These are phyloP conservation scores for Acholoe squamosa DNA, from an alignment of 2,888 invertebrate species.

Conservation along the genomic window DNA sequence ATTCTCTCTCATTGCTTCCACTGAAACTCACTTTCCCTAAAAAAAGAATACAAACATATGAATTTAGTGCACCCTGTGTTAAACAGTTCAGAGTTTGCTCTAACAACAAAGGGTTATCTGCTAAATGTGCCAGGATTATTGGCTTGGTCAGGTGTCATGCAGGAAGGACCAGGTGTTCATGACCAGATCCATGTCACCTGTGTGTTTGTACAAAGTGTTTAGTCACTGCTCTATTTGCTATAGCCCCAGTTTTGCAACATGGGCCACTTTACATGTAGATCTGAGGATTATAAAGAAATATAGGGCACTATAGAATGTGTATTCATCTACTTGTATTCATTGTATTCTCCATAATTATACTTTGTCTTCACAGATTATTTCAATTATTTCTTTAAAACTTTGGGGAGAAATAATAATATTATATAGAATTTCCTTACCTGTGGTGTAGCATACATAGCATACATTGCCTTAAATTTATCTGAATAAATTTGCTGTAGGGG, in stretches of 20 bases:
- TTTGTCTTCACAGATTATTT: too few relatives aligned
- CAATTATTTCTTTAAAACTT: too few relatives aligned
- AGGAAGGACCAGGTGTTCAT: background rate
- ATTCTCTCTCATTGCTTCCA: background rate
- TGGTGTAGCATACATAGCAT: too few relatives aligned
- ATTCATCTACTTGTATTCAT: too few relatives aligned
- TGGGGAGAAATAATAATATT: too few relatives aligned
- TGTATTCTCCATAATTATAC: too few relatives aligned
- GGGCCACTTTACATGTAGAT: background rate
- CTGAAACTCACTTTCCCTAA: background rate
- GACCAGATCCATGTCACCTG: background rate
- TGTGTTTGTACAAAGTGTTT: conserved; percentile 20
- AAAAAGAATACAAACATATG: background rate
- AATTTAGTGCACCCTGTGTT: conserved; percentile 8
- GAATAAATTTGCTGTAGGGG: too few relatives aligned
- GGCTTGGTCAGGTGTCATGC: conserved; percentile 30
- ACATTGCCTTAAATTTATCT: too few relatives aligned
- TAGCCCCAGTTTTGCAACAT: background rate
- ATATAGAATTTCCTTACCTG: too few relatives aligned
- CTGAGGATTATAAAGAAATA: too few relatives aligned
- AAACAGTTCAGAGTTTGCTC: background rate
- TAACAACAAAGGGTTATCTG: background rate
- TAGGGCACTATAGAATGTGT: too few relatives aligned
- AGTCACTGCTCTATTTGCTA: background rate
- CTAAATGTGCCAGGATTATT: background rate